Percentiles rank a stretch among this genome's conserved stretches.
Evolutionary conservation across 1,140 invertebrate species (phyloP).

Genomic region (Nebria ingens): DNA sequence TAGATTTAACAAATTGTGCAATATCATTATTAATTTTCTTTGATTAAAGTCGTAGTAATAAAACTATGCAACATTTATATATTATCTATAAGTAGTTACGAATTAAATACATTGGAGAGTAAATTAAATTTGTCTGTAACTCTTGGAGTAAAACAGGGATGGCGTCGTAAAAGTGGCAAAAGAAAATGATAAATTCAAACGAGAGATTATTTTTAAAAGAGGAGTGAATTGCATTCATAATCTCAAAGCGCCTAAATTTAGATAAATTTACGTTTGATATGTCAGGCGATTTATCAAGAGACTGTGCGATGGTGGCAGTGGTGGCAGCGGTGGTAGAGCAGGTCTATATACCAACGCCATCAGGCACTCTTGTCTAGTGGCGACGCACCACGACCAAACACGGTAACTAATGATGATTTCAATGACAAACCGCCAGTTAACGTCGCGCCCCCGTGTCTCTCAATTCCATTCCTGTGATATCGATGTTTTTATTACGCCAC

Average conservation of each 20-base stretch:
- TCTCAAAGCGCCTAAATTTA: constrained; percentile 7
- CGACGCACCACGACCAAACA: not conserved
- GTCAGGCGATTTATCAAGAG: constrained; percentile 9
- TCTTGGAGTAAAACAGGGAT: not conserved
- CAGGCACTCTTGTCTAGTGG: constrained; percentile 4
- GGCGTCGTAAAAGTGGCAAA: not conserved
- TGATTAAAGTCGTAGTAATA: not conserved
- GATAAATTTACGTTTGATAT: constrained; percentile 9
- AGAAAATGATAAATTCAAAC: constrained; percentile 6
- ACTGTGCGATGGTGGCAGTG: not conserved
- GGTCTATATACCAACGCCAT: no score
- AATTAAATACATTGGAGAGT: not conserved
- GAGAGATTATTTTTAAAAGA: not conserved
- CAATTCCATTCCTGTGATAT: not conserved
- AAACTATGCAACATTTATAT: not conserved
- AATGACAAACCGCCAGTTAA: constrained; percentile 3
- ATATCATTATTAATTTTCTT: not conserved
- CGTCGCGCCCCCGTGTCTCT: not conserved
- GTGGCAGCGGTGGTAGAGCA: not conserved
- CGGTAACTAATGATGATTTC: constrained; percentile 9
- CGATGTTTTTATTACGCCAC: constrained; percentile 13
- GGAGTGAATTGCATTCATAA: constrained; percentile 9
- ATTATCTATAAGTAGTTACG: not conserved
- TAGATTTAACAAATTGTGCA: no score
- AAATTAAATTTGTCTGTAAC: not conserved